Evolutionary conservation across 2,888 invertebrate species (phyloP).

Genomic region (Hesperia comma): DNA sequence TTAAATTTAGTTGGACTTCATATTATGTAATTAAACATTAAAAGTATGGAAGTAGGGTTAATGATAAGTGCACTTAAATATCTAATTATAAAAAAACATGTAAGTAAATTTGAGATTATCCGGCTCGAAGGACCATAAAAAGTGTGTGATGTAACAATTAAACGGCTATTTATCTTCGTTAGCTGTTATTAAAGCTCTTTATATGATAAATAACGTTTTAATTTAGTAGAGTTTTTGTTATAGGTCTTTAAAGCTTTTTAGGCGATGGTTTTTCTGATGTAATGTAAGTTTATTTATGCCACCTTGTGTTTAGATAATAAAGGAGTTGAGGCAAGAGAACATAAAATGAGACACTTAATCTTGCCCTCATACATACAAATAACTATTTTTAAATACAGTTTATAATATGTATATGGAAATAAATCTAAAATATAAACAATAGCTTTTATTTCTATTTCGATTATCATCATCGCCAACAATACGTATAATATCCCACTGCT

Average conservation of each 20-base stretch:
- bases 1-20: slow-evolving; percentile 28
- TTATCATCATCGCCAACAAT: too few relatives aligned
- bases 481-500: too few relatives aligned
- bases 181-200: not conserved
- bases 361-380: too few relatives aligned
- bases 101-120: slow-evolving; percentile 17
- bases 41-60: slow-evolving; percentile 14
- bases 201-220: slow-evolving; percentile 5
- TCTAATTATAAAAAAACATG: slow-evolving; percentile 28
- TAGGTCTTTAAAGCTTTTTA: not conserved
- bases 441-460: too few relatives aligned
- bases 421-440: too few relatives aligned
- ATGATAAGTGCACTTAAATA: slow-evolving; percentile 33
- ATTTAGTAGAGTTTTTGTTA: not conserved
- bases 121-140: slow-evolving; percentile 28
- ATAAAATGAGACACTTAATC: too few relatives aligned
- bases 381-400: too few relatives aligned
- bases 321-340: too few relatives aligned
- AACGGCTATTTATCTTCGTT: slow-evolving; percentile 2
- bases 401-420: too few relatives aligned
- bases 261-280: not conserved
- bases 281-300: not conserved
- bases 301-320: not conserved
- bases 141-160: not conserved
- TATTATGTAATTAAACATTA: slow-evolving; percentile 29